Percentiles rank a stretch among this genome's conserved stretches.
phyloP scores from a whole-genome alignment of 23 tunicate species.

The Trididemnum miniatum region DNA sequence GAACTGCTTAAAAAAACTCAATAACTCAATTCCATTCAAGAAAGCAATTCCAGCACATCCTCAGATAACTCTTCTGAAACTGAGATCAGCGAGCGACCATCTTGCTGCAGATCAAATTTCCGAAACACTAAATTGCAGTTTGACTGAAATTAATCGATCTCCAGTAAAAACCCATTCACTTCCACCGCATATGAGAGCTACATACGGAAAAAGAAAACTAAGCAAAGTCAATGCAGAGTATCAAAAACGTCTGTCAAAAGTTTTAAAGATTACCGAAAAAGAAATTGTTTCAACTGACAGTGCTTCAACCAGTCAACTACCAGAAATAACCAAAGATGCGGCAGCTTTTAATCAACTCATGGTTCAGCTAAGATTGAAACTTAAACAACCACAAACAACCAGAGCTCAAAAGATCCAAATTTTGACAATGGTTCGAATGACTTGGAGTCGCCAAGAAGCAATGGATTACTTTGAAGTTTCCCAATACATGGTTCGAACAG shows the following conservation, averaged over 20 bases:
- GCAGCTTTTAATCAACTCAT: constrained; percentile 1
- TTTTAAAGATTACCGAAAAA: constrained; percentile 5
- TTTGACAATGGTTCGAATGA: constrained; percentile 1
- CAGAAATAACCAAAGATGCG: background rate
- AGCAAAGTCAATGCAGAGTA: constrained; percentile 4
- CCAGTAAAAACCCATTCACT: constrained; percentile 16
- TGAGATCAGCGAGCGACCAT: constrained; percentile 3
- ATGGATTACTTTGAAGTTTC: background rate
- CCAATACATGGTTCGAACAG: constrained; percentile 6
- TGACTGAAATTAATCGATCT: constrained; percentile 10
- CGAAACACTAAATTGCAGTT: background rate
- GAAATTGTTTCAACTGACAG: background rate
- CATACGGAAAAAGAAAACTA: constrained; percentile 8
- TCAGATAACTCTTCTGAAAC: constrained; percentile 13
- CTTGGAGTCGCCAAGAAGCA: constrained; percentile 8
- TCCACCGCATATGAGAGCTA: background rate
- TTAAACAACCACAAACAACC: background rate
- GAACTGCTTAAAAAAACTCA: constrained; percentile 10
- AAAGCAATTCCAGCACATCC: background rate
- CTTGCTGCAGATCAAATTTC: background rate
- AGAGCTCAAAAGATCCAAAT: constrained; percentile 14
- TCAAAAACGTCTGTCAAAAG: background rate
- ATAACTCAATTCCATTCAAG: constrained; percentile 7
- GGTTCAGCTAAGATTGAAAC: background rate
- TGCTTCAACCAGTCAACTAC: background rate